Base-by-base conservation (phyloP, 2,888 invertebrate species). In the Nowickia ferox region DNA sequence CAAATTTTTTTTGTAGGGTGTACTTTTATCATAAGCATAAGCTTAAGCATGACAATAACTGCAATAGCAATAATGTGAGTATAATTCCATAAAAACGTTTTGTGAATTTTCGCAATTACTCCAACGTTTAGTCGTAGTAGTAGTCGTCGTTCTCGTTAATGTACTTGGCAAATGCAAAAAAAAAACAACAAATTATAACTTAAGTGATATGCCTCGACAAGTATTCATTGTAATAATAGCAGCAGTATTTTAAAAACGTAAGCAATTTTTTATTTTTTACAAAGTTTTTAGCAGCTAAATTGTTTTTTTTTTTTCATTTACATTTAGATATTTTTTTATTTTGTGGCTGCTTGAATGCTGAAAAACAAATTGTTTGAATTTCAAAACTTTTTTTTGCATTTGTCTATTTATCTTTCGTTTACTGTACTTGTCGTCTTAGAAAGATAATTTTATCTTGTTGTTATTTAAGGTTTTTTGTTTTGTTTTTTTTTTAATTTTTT, bases 351-450 rank as follows among this genome's bases (percentile, higher is more conserved):
- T 57, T 74, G 30, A 80, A 63, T 77, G 65, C 55, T 81, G 38
- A 55, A 83, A 80, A 81, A 55, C 53, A 77, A 81, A 77, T 74
- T 84, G 76, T 81, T 81, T 84, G 77, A 76, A 72, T 81, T 85
- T 81, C 48, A 81, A 85, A 85, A 74, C 66, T 57, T 77, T 81
- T 81, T 74, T n/a, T n/a, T n/a, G n/a, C n/a, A 68, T 61, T 81
- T 59, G 38, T 68, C 74, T 75, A 55, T 65, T 76, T 65, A 53
- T 81, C 66, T 84, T 51, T 48, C 80, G 65, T 71, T 71, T 71
- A 77, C 66, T 76, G 51, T 74, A 77, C 59, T 81, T 68, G 72
- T 84, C 84, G 75, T 69, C 81, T 77, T 77, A 77, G 22, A 71
- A 71, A 77, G 71, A 71, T 77, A 71, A 65, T 63, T 76, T 53